Conservation (phyloP, 2,113 vertebrate species). For the Trematomus loennbergii region DNA sequence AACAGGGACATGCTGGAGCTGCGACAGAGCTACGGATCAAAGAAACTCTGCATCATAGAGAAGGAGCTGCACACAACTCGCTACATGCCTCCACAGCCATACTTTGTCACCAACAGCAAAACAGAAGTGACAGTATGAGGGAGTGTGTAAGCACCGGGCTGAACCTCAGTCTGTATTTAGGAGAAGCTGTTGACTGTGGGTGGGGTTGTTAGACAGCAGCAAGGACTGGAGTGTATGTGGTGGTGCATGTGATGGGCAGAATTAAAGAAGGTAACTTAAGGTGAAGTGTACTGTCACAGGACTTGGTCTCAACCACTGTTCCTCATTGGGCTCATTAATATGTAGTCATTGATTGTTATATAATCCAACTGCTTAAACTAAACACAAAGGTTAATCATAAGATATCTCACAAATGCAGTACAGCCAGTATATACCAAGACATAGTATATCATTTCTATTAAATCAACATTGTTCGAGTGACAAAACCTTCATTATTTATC, state of each 20-base stretch:
- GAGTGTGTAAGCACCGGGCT: not conserved
- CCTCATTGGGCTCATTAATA: slow-evolving; percentile 28
- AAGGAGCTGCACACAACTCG: slow-evolving; percentile 89
- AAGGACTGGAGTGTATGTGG: slow-evolving; percentile 42
- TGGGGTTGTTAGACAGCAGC: slow-evolving; percentile 27
- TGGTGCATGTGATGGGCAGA: slow-evolving; percentile 43
- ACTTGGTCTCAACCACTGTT: slow-evolving; percentile 13
- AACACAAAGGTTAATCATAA: slow-evolving; percentile 28
- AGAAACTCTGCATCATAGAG: slow-evolving; percentile 88
- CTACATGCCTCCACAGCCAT: slow-evolving; percentile 92
- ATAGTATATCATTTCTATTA: slow-evolving; percentile 30
- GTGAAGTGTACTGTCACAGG: slow-evolving; percentile 10
- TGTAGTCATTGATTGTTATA: slow-evolving; percentile 44
- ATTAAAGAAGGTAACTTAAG: slow-evolving; percentile 18
- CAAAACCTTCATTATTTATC: slow-evolving; percentile 7
- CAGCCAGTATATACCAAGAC: slow-evolving; percentile 33
- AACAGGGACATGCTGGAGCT: slow-evolving; percentile 88
- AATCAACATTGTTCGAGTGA: slow-evolving; percentile 1
- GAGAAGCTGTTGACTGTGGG: slow-evolving; percentile 22
- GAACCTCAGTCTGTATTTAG: slow-evolving; percentile 17
- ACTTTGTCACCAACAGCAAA: slow-evolving; percentile 99
- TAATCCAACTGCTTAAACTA: slow-evolving; percentile 50
- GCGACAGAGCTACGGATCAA: slow-evolving; percentile 86
- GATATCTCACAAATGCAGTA: slow-evolving; percentile 30
- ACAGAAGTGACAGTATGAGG: slow-evolving; percentile 97